Evolutionary conservation across 2,113 vertebrate genomes (phyloP).

Genomic region (Sturnira hondurensis): DNA sequence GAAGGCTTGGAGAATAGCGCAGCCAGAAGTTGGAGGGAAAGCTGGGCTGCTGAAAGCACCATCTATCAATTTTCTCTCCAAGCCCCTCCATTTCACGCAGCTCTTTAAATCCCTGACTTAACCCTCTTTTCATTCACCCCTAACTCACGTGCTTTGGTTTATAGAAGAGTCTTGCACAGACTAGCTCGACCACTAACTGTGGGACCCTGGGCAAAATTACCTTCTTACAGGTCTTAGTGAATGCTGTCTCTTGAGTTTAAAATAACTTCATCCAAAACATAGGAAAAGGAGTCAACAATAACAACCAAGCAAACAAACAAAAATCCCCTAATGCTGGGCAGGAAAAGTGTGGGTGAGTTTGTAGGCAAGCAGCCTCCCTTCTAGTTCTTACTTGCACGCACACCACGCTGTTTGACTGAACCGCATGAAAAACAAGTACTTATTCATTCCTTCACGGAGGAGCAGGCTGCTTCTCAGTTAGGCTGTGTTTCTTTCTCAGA

Average conservation of each 20-base stretch:
- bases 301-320: neutral
- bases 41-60: neutral
- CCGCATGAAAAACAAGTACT: neutral
- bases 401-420: neutral
- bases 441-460: neutral
- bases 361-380: too few relatives aligned
- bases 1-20: constrained; percentile 48
- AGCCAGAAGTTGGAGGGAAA: neutral
- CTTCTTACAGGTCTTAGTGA: neutral
- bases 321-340: neutral
- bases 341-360: neutral
- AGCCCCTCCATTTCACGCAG: neutral
- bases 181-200: neutral
- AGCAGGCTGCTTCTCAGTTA: neutral
- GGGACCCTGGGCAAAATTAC: neutral
- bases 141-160: neutral
- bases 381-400: rapidly evolving
- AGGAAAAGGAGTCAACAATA: neutral
- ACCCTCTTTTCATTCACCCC: neutral
- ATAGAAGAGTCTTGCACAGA: neutral
- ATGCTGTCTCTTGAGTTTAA: constrained; percentile 14
- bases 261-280: neutral
- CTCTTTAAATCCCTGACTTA: neutral
- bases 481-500: neutral
- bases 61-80: neutral